Conservation (phyloP, 2,113 vertebrate genomes). For the Guaruba guarouba region DNA sequence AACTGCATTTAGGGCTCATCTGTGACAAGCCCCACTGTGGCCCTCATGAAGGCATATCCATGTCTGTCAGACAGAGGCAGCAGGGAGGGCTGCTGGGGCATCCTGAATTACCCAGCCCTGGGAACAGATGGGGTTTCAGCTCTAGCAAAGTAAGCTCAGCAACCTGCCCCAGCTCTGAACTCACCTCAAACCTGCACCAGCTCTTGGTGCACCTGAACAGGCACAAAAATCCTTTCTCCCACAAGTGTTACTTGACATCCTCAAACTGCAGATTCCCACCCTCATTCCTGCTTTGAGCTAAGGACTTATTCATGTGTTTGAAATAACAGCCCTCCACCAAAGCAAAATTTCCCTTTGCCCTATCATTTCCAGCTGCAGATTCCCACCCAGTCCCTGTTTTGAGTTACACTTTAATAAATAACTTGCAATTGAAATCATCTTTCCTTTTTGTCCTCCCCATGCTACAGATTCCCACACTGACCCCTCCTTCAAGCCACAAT, state of each 20-base stretch:
- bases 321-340: background rate
- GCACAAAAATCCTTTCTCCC: background rate
- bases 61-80: background rate
- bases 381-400: slow-evolving; percentile 59
- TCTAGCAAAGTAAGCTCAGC: background rate
- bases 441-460: slow-evolving; percentile 34
- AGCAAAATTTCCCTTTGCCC: slow-evolving; percentile 32
- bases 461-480: slow-evolving; percentile 52
- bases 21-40: accelerated
- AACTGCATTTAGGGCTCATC: accelerated
- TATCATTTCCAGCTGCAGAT: slow-evolving; percentile 67
- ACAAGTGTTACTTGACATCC: background rate
- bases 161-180: background rate
- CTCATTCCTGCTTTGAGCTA: background rate
- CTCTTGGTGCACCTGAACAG: background rate
- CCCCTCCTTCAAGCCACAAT: slow-evolving; percentile 62
- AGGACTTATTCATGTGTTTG: slow-evolving; percentile 23
- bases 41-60: accelerated
- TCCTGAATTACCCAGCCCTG: background rate
- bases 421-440: slow-evolving; percentile 70
- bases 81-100: background rate
- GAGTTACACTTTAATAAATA: slow-evolving; percentile 74
- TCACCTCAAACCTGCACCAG: background rate
- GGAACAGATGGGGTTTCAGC: background rate
- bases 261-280: slow-evolving; percentile 5